Percentiles rank a stretch among this genome's conserved stretches.
Evolutionary conservation across 2,888 invertebrate genomes (phyloP).

Genomic region (Drosophila putrida): DNA sequence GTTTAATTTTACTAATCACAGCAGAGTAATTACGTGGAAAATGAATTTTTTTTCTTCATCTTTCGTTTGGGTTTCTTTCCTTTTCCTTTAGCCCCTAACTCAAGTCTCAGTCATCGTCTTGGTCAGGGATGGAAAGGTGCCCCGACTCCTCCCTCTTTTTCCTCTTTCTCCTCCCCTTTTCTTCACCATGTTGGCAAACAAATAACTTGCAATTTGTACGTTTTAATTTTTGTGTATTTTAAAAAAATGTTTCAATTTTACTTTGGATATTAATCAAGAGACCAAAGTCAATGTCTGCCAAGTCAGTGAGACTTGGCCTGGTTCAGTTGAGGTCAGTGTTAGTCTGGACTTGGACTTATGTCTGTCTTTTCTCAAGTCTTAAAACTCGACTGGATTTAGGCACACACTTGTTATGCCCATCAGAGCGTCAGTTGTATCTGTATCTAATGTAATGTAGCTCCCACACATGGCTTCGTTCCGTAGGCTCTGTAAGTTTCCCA

Average conservation of each 20-base stretch:
- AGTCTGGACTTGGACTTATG: background rate
- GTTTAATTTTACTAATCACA: slow-evolving; percentile 85
- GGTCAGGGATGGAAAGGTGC: slow-evolving; percentile 47
- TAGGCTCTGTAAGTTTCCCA: slow-evolving; percentile 66
- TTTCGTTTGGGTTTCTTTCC: slow-evolving; percentile 13
- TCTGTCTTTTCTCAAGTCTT: background rate
- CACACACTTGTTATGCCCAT: slow-evolving; percentile 39
- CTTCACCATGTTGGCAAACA: slow-evolving; percentile 58
- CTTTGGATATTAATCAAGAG: slow-evolving; percentile 81
- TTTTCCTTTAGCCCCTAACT: slow-evolving; percentile 20
- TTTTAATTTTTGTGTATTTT: slow-evolving; percentile 81
- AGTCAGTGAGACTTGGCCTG: slow-evolving; percentile 2
- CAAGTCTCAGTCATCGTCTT: slow-evolving; percentile 19
- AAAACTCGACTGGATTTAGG: background rate
- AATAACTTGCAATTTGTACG: slow-evolving; percentile 84
- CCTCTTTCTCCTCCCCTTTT: background rate
- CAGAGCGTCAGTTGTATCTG: slow-evolving; percentile 31
- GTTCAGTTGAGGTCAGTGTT: slow-evolving; percentile 24
- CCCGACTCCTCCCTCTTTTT: background rate
- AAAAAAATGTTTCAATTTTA: slow-evolving; percentile 79
- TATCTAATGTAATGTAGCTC: slow-evolving; percentile 20
- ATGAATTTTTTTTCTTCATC: slow-evolving; percentile 80
- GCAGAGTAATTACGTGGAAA: slow-evolving; percentile 85
- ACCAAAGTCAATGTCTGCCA: slow-evolving; percentile 21
- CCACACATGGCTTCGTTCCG: slow-evolving; percentile 54